These are phyloP conservation scores for Diplazon laetatorius DNA, from an alignment of 2,888 invertebrate species.

Conservation along the genomic window DNA sequence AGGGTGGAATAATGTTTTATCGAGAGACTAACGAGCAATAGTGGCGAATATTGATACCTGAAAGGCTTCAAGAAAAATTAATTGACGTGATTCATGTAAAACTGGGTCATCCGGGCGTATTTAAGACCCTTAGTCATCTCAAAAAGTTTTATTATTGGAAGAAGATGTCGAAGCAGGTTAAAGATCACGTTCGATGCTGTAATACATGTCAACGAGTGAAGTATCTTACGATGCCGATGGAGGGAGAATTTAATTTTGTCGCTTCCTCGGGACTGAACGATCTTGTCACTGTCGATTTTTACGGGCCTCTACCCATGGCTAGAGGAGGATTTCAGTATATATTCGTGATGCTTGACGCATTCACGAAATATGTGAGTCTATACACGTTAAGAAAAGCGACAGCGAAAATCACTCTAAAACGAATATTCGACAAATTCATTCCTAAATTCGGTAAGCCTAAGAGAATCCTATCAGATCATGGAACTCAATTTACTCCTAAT, in stretches of 20 bases:
- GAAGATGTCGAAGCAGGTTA: neutral
- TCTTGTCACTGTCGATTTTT: constrained; percentile 56
- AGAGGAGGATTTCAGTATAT: constrained; percentile 58
- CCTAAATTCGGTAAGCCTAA: constrained; percentile 40
- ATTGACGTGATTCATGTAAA: neutral
- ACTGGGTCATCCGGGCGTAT: neutral
- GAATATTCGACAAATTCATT: constrained; percentile 34
- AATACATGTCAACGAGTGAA: constrained; percentile 1
- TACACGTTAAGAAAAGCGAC: constrained; percentile 55
- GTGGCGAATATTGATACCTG: neutral
- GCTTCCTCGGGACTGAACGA: constrained; percentile 40
- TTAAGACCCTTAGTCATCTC: neutral
- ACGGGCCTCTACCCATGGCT: constrained; percentile 56
- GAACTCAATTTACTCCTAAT: constrained; percentile 51
- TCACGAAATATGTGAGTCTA: constrained; percentile 49
- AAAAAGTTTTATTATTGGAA: constrained; percentile 14
- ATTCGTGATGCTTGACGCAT: constrained; percentile 51
- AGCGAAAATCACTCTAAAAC: constrained; percentile 20
- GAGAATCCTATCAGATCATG: constrained; percentile 49
- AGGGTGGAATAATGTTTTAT: neutral
- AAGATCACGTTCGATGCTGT: neutral
- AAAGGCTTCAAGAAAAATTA: neutral
- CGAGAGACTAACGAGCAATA: neutral
- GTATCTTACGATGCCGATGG: constrained; percentile 3
- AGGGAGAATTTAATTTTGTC: neutral